Evolutionary conservation across 2,113 vertebrate genomes (phyloP).

Genomic region (Cairina moschata): DNA sequence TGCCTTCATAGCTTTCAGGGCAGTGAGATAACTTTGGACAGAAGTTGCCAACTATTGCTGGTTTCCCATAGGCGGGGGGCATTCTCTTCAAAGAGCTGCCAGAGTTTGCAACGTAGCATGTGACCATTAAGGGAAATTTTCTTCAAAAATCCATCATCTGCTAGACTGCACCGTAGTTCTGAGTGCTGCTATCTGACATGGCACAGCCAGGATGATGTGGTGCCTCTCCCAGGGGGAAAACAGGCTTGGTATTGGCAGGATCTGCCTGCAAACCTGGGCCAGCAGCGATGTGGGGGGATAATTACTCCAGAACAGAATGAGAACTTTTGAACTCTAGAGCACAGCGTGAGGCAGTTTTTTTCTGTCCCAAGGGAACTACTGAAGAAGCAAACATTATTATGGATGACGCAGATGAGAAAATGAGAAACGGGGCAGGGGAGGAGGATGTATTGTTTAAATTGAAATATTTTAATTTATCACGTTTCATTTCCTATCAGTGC

Average conservation of each 20-base stretch:
- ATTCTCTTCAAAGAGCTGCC: not conserved
- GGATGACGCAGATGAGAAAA: slow-evolving; percentile 4
- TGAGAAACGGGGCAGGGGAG: not conserved
- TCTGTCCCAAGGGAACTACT: not conserved
- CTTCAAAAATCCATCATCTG: not conserved
- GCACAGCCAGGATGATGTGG: rapidly evolving
- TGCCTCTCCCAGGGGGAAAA: not conserved
- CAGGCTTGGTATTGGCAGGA: rapidly evolving
- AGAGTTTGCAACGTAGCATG: too few species aligned
- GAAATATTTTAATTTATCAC: rapidly evolving
- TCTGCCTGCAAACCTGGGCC: not conserved
- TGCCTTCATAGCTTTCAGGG: not conserved
- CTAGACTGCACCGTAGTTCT: not conserved
- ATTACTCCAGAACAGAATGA: not conserved
- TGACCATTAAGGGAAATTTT: rapidly evolving
- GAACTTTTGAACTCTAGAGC: not conserved
- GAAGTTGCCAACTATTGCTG: rapidly evolving
- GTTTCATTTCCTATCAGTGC: rapidly evolving
- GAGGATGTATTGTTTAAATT: not conserved
- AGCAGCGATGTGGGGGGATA: not conserved
- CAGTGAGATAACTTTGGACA: not conserved
- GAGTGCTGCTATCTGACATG: rapidly evolving
- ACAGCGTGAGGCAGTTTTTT: not conserved
- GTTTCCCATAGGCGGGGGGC: rapidly evolving
- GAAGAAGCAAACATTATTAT: not conserved